Evolutionary conservation across 2,797 vertebrate genomes (phyloP).

Genomic region (Lacerta agilis): DNA sequence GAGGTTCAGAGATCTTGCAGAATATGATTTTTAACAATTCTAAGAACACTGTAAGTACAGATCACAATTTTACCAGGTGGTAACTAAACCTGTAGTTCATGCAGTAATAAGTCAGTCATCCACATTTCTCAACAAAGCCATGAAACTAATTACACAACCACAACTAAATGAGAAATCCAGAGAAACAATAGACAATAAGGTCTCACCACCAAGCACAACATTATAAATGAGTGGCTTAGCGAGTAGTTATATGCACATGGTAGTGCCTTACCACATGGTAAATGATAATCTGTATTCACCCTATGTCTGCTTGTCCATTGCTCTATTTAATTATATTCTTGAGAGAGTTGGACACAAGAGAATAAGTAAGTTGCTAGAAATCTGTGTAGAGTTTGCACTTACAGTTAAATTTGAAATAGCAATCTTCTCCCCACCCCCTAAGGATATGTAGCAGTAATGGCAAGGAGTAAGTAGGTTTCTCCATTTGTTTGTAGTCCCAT

Average conservation of each 20-base stretch:
- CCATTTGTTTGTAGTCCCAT: slow-evolving; percentile 67
- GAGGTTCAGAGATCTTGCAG: background rate
- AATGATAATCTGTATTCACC: background rate
- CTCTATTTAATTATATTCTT: background rate
- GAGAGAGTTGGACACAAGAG: slow-evolving; percentile 6
- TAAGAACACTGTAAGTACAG: background rate
- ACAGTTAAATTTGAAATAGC: slow-evolving; percentile 38
- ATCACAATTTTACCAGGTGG: background rate
- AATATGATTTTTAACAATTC: background rate
- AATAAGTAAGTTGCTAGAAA: slow-evolving; percentile 2
- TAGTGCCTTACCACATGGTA: background rate
- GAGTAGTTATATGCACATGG: background rate
- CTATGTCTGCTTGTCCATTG: slow-evolving; percentile 47
- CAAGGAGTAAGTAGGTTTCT: slow-evolving; percentile 34
- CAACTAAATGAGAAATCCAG: background rate
- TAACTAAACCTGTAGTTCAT: background rate
- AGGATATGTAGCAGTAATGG: slow-evolving; percentile 61
- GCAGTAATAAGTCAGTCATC: background rate
- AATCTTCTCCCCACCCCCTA: slow-evolving; percentile 5
- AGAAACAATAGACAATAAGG: background rate
- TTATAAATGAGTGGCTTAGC: background rate
- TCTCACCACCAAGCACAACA: background rate
- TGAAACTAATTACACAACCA: background rate
- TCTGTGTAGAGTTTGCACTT: slow-evolving; percentile 44
- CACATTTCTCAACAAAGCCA: too few species aligned